Evolutionary conservation across 2,888 invertebrate genomes (phyloP).

Genomic region (Chrysopilus asiliformis): DNA sequence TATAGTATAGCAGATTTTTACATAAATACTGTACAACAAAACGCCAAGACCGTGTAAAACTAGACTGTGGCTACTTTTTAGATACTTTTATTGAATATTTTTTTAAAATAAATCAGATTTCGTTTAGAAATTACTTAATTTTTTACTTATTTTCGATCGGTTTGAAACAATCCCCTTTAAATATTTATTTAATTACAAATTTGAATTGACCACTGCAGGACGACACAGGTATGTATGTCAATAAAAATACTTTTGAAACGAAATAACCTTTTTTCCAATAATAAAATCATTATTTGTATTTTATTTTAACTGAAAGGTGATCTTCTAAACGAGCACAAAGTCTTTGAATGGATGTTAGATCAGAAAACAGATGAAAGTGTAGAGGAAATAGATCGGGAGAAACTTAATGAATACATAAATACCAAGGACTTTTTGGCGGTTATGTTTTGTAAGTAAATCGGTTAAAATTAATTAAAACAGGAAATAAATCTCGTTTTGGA

Average conservation of each 20-base stretch:
- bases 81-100: not conserved
- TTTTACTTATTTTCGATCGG: too few species aligned
- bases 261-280: not conserved
- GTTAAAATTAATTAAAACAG: too few species aligned
- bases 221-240: slow-evolving; percentile 26
- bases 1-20: too few species aligned
- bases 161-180: too few species aligned
- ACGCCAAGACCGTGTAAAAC: too few species aligned
- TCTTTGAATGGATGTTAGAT: slow-evolving; percentile 81
- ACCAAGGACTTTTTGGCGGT: slow-evolving; percentile 86
- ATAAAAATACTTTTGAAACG: not conserved
- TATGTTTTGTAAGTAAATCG: slow-evolving; percentile 77
- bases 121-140: not conserved
- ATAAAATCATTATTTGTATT: not conserved
- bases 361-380: slow-evolving; percentile 87
- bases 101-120: slow-evolving; percentile 1
- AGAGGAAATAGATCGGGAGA: slow-evolving; percentile 74
- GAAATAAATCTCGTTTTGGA: slow-evolving; percentile 1
- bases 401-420: slow-evolving; percentile 69
- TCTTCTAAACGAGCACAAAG: slow-evolving; percentile 62
- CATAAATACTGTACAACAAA: too few species aligned
- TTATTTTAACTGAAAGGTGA: slow-evolving; percentile 47
- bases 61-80: too few species aligned
- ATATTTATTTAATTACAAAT: too few species aligned
- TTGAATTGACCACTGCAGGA: slow-evolving; percentile 30